These are phyloP conservation scores for Falco punctatus DNA, from an alignment of 2,113 vertebrate species.

Conservation along the genomic window DNA sequence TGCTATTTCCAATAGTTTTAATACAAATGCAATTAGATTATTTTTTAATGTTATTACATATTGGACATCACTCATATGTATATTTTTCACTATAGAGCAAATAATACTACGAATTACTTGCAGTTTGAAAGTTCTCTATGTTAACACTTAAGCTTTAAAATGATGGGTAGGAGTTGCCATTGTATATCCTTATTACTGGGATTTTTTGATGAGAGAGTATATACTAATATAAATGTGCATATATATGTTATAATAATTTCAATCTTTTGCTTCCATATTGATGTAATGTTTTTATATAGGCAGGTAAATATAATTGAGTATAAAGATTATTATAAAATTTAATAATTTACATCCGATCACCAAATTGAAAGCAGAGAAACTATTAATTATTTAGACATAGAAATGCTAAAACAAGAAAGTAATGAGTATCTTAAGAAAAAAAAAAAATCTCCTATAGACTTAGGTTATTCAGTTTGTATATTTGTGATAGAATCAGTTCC, in stretches of 20 bases:
- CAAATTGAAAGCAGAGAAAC: not conserved
- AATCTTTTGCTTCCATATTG: not conserved
- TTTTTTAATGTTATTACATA: not conserved
- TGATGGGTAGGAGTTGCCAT: not conserved
- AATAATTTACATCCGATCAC: slow-evolving; percentile 9
- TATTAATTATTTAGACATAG: not conserved
- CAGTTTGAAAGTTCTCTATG: not conserved
- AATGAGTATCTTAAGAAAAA: not conserved
- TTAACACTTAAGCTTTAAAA: not conserved
- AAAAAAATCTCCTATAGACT: not conserved
- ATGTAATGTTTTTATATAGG: not conserved
- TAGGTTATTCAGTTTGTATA: not conserved
- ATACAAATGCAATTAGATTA: not conserved
- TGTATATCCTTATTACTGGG: not conserved
- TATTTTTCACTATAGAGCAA: not conserved
- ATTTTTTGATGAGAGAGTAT: not conserved
- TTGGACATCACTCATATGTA: not conserved
- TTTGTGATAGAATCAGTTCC: not conserved
- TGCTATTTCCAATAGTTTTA: not conserved
- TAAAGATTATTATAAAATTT: not conserved
- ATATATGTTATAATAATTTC: not conserved
- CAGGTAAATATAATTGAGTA: not conserved
- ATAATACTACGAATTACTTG: not conserved
- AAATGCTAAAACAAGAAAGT: slow-evolving; percentile 28
- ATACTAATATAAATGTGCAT: not conserved